Evolutionary conservation across 2,888 invertebrate genomes (phyloP).

Genomic region (Octodonta nipae): DNA sequence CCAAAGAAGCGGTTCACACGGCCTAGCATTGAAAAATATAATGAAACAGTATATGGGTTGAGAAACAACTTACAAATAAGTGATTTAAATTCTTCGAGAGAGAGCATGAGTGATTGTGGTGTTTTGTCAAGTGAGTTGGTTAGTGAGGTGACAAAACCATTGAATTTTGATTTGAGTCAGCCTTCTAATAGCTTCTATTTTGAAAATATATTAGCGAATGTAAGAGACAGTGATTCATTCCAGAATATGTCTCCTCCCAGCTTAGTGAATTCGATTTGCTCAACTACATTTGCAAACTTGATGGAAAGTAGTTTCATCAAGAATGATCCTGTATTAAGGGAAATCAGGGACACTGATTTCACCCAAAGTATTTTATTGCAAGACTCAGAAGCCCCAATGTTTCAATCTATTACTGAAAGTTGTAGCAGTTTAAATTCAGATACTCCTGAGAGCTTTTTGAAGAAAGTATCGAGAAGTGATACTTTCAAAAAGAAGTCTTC

Average conservation of each 20-base stretch:
- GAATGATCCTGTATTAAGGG: constrained; percentile 32
- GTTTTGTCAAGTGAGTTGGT: constrained; percentile 13
- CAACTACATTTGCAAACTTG: constrained; percentile 34
- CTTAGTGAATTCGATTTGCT: constrained; percentile 43
- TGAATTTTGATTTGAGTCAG: constrained; percentile 31
- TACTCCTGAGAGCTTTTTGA: constrained; percentile 29
- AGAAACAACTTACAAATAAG: constrained; percentile 11
- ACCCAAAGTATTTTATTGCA: constrained; percentile 27
- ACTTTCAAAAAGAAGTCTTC: constrained; percentile 15
- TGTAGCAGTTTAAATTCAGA: constrained; percentile 31
- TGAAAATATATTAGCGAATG: constrained; percentile 29
- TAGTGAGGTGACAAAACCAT: constrained; percentile 15
- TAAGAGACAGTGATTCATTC: constrained; percentile 40
- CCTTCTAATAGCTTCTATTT: constrained; percentile 29
- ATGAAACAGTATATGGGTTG: constrained; percentile 21
- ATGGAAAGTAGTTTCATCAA: constrained; percentile 35
- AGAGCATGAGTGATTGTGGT: constrained; percentile 6
- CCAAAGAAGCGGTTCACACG: constrained; percentile 48
- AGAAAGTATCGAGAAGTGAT: constrained; percentile 22
- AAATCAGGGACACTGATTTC: constrained; percentile 32
- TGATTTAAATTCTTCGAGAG: constrained; percentile 3
- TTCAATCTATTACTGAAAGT: constrained; percentile 31
- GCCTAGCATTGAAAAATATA: constrained; percentile 45
- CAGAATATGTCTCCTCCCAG: constrained; percentile 44
- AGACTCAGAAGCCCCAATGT: constrained; percentile 29